Evolutionary conservation across 2,113 vertebrate species (phyloP).

Genomic region (Charadrius vociferus): DNA sequence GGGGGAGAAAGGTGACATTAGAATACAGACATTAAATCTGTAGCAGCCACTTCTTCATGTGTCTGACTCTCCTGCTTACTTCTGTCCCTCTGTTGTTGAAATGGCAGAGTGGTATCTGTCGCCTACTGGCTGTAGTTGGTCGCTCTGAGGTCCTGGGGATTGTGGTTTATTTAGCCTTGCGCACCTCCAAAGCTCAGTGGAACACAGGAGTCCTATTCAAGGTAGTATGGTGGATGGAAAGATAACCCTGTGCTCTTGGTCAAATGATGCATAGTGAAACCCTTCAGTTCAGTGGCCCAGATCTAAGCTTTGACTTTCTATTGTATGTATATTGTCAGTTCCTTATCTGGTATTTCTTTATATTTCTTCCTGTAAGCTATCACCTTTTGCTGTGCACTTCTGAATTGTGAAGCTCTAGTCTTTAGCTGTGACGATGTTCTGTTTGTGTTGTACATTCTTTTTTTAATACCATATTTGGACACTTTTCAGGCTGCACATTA

Average conservation of each 20-base stretch:
- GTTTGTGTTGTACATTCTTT: background rate
- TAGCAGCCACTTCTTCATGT: background rate
- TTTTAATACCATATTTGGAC: background rate
- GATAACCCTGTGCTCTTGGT: background rate
- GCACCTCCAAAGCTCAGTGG: background rate
- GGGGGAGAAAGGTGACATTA: background rate
- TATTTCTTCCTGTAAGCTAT: background rate
- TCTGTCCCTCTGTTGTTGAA: background rate
- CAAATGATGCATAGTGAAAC: background rate
- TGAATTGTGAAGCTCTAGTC: background rate
- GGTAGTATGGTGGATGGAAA: background rate
- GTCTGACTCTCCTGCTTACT: background rate
- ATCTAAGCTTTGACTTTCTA: background rate
- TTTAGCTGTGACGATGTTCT: background rate
- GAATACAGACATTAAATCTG: background rate
- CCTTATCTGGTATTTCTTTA: background rate
- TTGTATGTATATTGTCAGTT: background rate
- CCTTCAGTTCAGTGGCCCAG: background rate
- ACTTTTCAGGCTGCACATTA: background rate
- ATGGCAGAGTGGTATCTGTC: background rate
- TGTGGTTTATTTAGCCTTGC: background rate
- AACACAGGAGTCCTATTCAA: background rate
- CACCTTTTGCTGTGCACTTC: background rate
- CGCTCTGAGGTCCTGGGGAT: background rate
- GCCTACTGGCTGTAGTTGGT: background rate